Conservation (phyloP, 2,888 invertebrate species). For the Latheticus oryzae region DNA sequence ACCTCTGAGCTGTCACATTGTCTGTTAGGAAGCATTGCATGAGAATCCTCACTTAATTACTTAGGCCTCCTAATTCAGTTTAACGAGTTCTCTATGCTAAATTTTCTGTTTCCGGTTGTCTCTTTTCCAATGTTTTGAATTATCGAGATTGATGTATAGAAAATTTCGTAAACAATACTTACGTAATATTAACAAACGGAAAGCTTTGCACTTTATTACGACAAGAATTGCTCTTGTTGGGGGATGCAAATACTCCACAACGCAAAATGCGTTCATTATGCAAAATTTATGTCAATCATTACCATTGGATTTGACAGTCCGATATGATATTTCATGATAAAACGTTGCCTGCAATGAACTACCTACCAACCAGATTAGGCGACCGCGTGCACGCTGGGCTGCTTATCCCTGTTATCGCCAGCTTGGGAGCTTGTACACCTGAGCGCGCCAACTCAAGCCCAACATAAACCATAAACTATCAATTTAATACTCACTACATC, state of each 20-base stretch:
- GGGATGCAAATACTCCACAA: constrained; percentile 51
- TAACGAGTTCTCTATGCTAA: constrained; percentile 66
- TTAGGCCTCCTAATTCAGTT: constrained; percentile 62
- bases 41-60: constrained; percentile 64
- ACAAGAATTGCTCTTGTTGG: constrained; percentile 47
- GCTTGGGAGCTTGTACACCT: constrained; percentile 64
- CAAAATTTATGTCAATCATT: constrained; percentile 67
- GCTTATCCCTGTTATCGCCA: constrained; percentile 67
- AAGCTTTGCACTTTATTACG: constrained; percentile 56
- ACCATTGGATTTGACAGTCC: constrained; percentile 65
- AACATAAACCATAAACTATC: constrained; percentile 41
- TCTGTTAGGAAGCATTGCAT: constrained; percentile 61
- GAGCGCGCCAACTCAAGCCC: constrained; percentile 55
- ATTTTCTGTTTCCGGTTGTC: constrained; percentile 45
- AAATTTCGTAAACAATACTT: constrained; percentile 28
- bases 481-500: constrained; percentile 19
- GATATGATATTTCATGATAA: constrained; percentile 65
- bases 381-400: constrained; percentile 53
- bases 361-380: constrained; percentile 62
- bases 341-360: constrained; percentile 62
- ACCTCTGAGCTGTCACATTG: constrained; percentile 65
- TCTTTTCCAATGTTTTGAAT: constrained; percentile 24
- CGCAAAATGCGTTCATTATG: constrained; percentile 64
- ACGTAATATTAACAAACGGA: constrained; percentile 33
- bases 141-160: constrained; percentile 1